Base-by-base conservation (phyloP, 2,888 invertebrate genomes). In the Sinopyrophorus schimmeli region DNA sequence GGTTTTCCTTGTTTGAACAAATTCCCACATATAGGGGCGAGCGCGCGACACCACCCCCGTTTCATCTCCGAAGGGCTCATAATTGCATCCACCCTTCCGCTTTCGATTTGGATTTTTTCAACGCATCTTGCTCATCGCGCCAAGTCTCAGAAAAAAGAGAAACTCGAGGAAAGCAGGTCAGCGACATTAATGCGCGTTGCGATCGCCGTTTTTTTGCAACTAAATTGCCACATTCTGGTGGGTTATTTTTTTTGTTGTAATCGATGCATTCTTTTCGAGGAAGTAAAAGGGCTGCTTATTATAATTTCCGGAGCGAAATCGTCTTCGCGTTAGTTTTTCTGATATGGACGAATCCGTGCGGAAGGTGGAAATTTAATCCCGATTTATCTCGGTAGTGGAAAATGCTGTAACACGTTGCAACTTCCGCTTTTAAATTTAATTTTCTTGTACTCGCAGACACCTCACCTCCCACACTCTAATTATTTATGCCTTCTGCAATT, bases 1-100 rank as follows among this genome's bases (percentile, higher is more conserved):
- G 32, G 38, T 38, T 37, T 40, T 38, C n/a, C 47, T 41, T 47
- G 47, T 41, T 49, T 46, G 27, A 53, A 28, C 24, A 37, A 40
- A 53, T 53, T 53, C 48, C 46, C 53, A 49, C 44, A 40, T 42
- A 39, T 32, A 37, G 38, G 28, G 41, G 30, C 30, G 17, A n/a
- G n/a, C n/a, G n/a, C n/a, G 44, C 28, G 39, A 37, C 49, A 41
- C 40, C 39, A 39, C 40, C 43, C 47, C 26, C 32, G 20, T 26
- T 23, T 38, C 11, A 11, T 27, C 30, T 37, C 17, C 7, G 26
- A 39, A 35, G 44, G 40, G 40, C 40, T 40, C 41, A 43, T 43
- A 51, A 51, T 51, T 40, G 40, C 26, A 51, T 51, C 41, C n/a
- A n/a, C n/a, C n/a, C n/a, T n/a, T n/a, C n/a, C n/a, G n/a, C n/a